Evolutionary conservation across 1,140 invertebrate species (phyloP), one percentile per base, ranked within the genome.

Genomic region (Bombus sylvicola): DNA sequence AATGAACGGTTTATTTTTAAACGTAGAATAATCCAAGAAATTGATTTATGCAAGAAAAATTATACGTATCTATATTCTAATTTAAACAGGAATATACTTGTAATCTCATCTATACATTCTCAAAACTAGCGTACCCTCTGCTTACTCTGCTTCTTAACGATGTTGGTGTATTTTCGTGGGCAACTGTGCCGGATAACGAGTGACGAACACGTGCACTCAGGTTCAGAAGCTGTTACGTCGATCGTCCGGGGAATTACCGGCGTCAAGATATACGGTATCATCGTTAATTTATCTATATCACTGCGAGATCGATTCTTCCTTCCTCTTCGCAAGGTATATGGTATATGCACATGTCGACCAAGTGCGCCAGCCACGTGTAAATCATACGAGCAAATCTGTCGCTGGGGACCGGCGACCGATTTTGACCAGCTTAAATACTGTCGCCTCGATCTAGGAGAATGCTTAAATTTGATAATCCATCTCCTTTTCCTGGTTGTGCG

Each of bases 201-300:
- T 2, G 47, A 53, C 59, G 59, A 64, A 39, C 76, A 64, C 76
- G 59, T 59, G 39, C 31, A 66, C 76, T 59, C 76, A 64, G 28
- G 39, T 78, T 78, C 76, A 43, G 28, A 64, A 64, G 28, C 43
- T 13, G 59, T 78, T 64, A 78, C 28, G 76, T 9, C 47, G 31
- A 47, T 31, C 31, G 73, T 75, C 73, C 73, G 47, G 43, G 73
- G 73, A 57, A 75, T 80, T 69, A 71, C 78, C 66, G 31, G 59
- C 41, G 59, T 78, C 76, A 25, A 69, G 78, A 71, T 53, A 37
- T 53, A 59, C 68, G 18, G 69, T 69, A 43, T 73, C 47, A 31
- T 73, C 69, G 80, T 81, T 81, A 73, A 81, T 81, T 81, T 37
- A 62, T 28, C 53, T n/a, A 31, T 37, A 41, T 59, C n/a, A 15